These are phyloP conservation scores for Omphaloscelis lunosa DNA, from an alignment of 2,888 invertebrate genomes.

Conservation along the genomic window DNA sequence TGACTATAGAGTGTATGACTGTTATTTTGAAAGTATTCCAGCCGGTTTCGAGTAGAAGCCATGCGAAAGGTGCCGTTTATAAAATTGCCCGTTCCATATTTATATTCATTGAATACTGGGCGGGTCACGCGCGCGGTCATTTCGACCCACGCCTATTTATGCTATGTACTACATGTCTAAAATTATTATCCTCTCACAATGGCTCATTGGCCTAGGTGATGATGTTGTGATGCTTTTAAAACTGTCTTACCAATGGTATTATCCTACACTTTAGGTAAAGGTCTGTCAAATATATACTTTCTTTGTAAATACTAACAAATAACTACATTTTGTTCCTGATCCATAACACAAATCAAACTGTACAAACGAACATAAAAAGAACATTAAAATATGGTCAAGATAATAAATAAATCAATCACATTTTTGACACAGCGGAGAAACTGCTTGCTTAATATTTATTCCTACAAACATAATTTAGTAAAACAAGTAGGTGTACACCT, in stretches of 20 bases:
- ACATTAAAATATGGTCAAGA: no score
- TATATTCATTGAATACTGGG: conserved; percentile 25
- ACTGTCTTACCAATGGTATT: neutral
- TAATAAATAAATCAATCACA: neutral
- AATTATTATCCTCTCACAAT: neutral
- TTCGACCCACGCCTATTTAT: conserved; percentile 37
- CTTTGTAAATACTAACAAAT: neutral
- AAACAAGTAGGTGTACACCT: neutral
- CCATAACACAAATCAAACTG: neutral
- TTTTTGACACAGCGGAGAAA: no score
- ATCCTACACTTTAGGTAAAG: neutral
- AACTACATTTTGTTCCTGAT: neutral
- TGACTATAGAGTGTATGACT: neutral
- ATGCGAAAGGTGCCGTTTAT: conserved; percentile 9
- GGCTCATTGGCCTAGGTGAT: neutral
- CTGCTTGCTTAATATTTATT: neutral
- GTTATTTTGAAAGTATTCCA: conserved; percentile 29
- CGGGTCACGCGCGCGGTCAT: conserved; percentile 40
- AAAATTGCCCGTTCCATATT: conserved; percentile 23
- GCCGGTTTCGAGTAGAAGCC: conserved; percentile 27
- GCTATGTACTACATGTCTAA: conserved; percentile 6
- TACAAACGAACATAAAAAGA: no score
- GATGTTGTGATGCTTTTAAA: neutral
- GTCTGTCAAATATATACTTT: neutral
- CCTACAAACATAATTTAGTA: neutral